Evolutionary conservation across 2,888 invertebrate genomes (phyloP).

Genomic region (Melinaea marsaeus): DNA sequence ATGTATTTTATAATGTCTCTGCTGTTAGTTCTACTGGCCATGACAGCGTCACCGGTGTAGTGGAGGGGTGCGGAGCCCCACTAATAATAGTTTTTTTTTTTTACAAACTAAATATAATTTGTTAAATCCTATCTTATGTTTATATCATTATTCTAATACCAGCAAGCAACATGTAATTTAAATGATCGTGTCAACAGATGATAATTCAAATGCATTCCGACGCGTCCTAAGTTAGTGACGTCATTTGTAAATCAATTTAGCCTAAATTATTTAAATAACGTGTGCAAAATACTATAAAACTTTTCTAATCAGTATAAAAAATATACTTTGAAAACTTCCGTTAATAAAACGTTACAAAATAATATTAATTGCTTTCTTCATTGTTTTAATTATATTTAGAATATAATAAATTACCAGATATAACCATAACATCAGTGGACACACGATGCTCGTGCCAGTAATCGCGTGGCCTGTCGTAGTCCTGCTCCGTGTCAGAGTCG

Average conservation of each 20-base stretch:
- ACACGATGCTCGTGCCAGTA: slow-evolving; percentile 64
- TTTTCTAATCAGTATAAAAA: not conserved
- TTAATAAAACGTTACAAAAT: too few species aligned
- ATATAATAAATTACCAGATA: slow-evolving; percentile 46
- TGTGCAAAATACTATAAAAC: not conserved
- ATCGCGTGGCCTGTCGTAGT: slow-evolving; percentile 59
- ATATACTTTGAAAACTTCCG: not conserved
- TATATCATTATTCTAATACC: not conserved
- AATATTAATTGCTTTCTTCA: too few species aligned
- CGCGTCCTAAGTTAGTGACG: slow-evolving; percentile 6
- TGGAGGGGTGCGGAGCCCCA: too few species aligned
- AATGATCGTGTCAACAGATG: not conserved
- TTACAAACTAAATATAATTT: too few species aligned
- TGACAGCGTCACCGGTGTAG: too few species aligned
- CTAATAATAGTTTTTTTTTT: too few species aligned
- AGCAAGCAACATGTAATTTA: too few species aligned
- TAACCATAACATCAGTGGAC: slow-evolving; percentile 68
- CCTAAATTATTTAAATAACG: too few species aligned
- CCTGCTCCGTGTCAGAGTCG: slow-evolving; percentile 67
- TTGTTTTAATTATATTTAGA: too few species aligned
- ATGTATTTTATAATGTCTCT: too few species aligned
- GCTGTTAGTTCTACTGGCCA: too few species aligned
- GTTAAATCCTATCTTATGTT: not conserved
- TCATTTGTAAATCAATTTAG: slow-evolving; percentile 8
- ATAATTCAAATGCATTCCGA: slow-evolving; percentile 12